Percentiles rank a stretch among this genome's conserved stretches.
phyloP scores from a whole-genome alignment of 2,797 vertebrate species.

The Cygnus olor region DNA sequence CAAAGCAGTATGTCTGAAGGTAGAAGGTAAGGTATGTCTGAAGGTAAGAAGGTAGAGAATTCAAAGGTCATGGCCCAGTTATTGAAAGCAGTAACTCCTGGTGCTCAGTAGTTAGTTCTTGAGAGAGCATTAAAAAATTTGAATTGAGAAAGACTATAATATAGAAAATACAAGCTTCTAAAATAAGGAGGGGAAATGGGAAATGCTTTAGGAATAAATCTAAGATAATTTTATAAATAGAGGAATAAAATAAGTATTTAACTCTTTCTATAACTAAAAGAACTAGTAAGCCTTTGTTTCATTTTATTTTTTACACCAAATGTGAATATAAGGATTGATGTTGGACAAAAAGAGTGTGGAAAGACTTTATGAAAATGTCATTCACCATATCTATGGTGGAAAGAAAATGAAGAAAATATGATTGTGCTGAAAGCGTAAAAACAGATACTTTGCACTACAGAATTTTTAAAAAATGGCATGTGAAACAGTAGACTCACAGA shows the following conservation, averaged over 20 bases:
- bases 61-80: neutral
- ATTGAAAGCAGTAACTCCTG: neutral
- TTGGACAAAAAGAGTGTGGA: neutral
- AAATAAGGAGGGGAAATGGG: accelerated
- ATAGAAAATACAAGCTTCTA: neutral
- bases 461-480: neutral
- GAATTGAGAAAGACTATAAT: neutral
- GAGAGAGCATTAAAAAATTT: neutral
- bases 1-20: neutral
- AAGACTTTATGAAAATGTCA: neutral
- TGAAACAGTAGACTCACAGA: neutral
- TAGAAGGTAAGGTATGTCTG: too few species aligned
- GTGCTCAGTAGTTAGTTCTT: neutral
- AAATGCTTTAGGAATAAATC: neutral
- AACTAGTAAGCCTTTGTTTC: neutral
- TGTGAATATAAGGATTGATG: neutral
- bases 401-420: neutral
- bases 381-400: neutral
- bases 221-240: neutral
- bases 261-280: neutral
- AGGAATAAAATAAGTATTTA: neutral
- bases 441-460: neutral
- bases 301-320: neutral
- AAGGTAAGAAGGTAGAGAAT: neutral
- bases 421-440: neutral